Evolutionary conservation across 2,113 vertebrate genomes (phyloP).

Genomic region (Alethe diademata): DNA sequence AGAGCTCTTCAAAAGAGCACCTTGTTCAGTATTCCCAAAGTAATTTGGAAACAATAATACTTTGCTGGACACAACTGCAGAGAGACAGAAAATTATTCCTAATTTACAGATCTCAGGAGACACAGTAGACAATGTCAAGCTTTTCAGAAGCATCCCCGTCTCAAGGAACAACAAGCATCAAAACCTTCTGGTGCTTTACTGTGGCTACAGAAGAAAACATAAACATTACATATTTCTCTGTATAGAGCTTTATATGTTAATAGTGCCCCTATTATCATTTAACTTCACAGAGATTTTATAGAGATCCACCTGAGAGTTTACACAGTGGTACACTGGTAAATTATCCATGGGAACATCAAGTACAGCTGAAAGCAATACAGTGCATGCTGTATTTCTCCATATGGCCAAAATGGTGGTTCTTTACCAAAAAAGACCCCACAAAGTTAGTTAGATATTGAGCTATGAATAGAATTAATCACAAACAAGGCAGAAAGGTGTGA

Average conservation of each 20-base stretch:
- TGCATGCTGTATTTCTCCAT: not conserved
- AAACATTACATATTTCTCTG: not conserved
- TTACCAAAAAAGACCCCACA: not conserved
- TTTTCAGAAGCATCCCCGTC: not conserved
- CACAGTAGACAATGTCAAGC: not conserved
- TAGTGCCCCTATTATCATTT: not conserved
- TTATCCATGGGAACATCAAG: not conserved
- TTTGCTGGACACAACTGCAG: not conserved
- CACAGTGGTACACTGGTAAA: not conserved
- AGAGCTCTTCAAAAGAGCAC: not conserved
- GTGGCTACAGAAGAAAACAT: not conserved
- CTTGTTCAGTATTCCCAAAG: not conserved
- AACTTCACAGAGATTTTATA: not conserved
- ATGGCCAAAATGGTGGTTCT: not conserved
- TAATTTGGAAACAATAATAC: not conserved
- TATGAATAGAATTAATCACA: not conserved
- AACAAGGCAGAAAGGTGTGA: not conserved
- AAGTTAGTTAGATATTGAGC: not conserved
- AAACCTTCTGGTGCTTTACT: not conserved
- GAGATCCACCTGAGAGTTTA: not conserved
- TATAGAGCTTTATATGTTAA: not conserved
- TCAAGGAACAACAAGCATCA: not conserved
- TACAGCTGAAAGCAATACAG: not conserved
- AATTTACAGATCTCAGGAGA: not conserved
- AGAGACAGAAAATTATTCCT: not conserved